A percentile compares a stretch with the other conserved stretches of the same genome.
Evolutionary conservation across 1,140 invertebrate species (phyloP).

Genomic region (Drosophila kurseongensis): DNA sequence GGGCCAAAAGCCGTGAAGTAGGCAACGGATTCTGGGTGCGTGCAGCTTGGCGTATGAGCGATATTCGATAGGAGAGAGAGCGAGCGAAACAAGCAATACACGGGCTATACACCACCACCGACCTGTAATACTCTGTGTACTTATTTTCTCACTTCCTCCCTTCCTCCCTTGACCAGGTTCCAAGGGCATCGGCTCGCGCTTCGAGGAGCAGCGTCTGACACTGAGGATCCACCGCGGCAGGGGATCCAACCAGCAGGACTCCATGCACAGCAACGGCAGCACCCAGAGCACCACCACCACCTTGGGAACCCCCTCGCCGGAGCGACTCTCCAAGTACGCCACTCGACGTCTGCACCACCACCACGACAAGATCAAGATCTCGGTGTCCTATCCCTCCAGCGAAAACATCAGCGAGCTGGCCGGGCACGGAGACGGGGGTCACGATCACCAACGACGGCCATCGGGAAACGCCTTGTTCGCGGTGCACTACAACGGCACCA

Average conservation of each 20-base stretch:
- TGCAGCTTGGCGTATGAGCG: conserved; percentile 54
- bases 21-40: conserved; percentile 26
- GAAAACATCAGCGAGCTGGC: conserved; percentile 87
- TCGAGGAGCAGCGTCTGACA: conserved; percentile 95
- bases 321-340: conserved; percentile 74
- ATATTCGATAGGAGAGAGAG: conserved; percentile 49
- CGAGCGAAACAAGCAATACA: conserved; percentile 1
- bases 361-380: conserved; percentile 92
- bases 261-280: conserved; percentile 80
- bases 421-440: conserved; percentile 40
- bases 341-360: conserved; percentile 85
- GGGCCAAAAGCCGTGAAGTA: conserved; percentile 18
- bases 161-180: conserved; percentile 54
- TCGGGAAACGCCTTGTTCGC: conserved; percentile 70
- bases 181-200: conserved; percentile 86
- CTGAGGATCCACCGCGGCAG: conserved; percentile 94
- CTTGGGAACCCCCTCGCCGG: conserved; percentile 78
- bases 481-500: conserved; percentile 70
- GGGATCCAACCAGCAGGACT: conserved; percentile 78
- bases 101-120: conserved; percentile 3
- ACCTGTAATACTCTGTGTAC: conserved; percentile 23
- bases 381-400: conserved; percentile 92
- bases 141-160: conserved; percentile 28
- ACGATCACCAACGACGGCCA: conserved; percentile 59
- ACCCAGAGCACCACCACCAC: conserved; percentile 82